phyloP scores from a whole-genome alignment of 2,113 vertebrate species.

The Erpornis zantholeuca region DNA sequence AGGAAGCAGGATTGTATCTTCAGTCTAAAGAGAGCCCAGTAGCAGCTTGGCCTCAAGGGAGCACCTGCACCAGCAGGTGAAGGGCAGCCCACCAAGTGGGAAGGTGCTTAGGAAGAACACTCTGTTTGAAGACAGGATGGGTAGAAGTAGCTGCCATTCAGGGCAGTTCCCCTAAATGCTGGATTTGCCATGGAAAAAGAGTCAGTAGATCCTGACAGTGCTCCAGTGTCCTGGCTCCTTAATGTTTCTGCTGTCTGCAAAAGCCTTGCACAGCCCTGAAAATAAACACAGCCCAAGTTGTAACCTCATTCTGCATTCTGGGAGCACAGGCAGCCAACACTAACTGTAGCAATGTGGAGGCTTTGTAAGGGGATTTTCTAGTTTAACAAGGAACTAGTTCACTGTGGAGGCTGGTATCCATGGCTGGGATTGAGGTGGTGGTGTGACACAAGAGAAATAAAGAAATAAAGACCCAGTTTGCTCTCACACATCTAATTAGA shows the following conservation, averaged over 20 bases:
- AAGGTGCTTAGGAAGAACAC: not conserved
- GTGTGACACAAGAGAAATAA: not conserved
- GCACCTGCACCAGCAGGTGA: not conserved
- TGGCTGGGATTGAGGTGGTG: not conserved
- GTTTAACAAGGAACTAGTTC: not conserved
- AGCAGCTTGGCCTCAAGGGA: not conserved
- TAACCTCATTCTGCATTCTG: not conserved
- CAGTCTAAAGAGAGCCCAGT: not conserved
- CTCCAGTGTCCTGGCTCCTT: not conserved
- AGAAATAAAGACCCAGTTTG: not conserved
- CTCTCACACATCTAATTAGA: not conserved
- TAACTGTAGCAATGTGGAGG: not conserved
- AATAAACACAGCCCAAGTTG: not conserved
- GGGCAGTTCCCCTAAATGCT: not conserved
- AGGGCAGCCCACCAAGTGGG: not conserved
- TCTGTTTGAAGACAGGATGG: not conserved
- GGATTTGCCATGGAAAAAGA: not conserved
- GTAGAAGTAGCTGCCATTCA: not conserved
- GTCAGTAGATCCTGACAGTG: not conserved
- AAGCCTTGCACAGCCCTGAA: not conserved
- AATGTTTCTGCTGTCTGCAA: not conserved
- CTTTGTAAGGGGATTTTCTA: not conserved
- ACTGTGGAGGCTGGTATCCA: not conserved
- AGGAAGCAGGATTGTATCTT: not conserved
- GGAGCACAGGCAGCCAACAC: not conserved